Percentiles rank a stretch among this genome's conserved stretches.
These are phyloP conservation scores for Cuculus canorus DNA, from an alignment of 2,797 vertebrate genomes.

Conservation along the genomic window DNA sequence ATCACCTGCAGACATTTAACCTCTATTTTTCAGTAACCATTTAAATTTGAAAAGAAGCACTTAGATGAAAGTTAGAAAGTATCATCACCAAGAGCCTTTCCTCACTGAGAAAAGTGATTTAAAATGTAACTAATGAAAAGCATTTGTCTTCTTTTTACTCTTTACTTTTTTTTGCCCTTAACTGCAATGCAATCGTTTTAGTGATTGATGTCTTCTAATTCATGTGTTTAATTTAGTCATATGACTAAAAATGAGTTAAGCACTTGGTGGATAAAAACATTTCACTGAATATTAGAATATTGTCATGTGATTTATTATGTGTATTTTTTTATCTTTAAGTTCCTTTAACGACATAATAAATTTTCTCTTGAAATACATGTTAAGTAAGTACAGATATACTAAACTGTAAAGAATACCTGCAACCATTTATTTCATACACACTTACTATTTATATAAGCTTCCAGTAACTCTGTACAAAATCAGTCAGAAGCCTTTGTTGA, in stretches of 20 bases:
- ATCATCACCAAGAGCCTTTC: background rate
- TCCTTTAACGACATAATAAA: background rate
- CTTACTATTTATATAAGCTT: background rate
- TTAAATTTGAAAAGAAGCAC: background rate
- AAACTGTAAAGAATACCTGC: background rate
- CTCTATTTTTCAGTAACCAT: background rate
- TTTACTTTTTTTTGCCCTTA: background rate
- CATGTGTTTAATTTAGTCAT: background rate
- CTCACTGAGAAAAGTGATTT: background rate
- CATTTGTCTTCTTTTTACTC: background rate
- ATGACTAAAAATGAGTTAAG: background rate
- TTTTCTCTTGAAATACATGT: background rate
- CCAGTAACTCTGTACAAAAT: background rate
- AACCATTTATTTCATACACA: background rate
- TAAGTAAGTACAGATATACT: background rate
- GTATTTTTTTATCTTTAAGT: background rate
- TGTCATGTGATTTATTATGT: background rate
- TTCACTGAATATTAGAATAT: background rate
- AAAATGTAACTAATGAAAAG: constrained; percentile 26
- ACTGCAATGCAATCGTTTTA: background rate
- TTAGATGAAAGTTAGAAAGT: background rate
- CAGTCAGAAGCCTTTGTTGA: background rate
- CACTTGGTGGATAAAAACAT: background rate
- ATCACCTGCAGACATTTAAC: background rate
- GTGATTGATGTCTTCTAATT: constrained; percentile 32